These are phyloP conservation scores for Phycodurus eques DNA, from an alignment of 2,113 vertebrate genomes.

Conservation along the genomic window DNA sequence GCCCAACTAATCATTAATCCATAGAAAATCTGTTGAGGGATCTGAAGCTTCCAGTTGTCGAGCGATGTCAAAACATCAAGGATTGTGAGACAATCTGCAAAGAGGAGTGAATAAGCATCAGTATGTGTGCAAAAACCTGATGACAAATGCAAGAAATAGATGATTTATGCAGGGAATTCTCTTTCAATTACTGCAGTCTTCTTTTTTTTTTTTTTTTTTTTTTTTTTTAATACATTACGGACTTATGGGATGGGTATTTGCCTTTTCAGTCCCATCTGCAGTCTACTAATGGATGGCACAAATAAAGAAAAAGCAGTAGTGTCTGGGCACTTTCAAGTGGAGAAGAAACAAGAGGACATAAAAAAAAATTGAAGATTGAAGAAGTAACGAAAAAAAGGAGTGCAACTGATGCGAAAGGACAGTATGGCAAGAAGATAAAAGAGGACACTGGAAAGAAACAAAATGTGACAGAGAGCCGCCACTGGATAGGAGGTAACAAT, in stretches of 20 bases:
- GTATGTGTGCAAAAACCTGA: too few relatives aligned
- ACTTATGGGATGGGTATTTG: neutral
- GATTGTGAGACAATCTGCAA: too few relatives aligned
- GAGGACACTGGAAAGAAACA: constrained; percentile 20
- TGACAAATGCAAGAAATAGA: too few relatives aligned
- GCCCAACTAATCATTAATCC: too few relatives aligned
- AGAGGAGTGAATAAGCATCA: too few relatives aligned
- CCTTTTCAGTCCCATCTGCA: constrained; percentile 47
- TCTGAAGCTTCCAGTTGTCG: too few relatives aligned
- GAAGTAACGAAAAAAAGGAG: constrained; percentile 19
- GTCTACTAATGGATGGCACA: constrained; percentile 32
- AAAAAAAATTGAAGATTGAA: constrained; percentile 28
- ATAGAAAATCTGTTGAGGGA: too few relatives aligned
- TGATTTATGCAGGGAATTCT: too few relatives aligned
- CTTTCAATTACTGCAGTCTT: too few relatives aligned
- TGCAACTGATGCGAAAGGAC: neutral
- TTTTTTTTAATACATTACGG: too few relatives aligned
- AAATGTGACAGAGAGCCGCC: constrained; percentile 29
- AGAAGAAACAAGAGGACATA: constrained; percentile 17
- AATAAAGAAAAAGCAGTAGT: constrained; percentile 47
- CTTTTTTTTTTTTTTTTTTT: too few relatives aligned
- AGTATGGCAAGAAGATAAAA: constrained; percentile 7
- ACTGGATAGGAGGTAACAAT: constrained; percentile 28
- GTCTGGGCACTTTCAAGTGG: constrained; percentile 27
- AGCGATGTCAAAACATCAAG: too few relatives aligned